Evolutionary conservation across 2,797 vertebrate species (phyloP).

Genomic region (Podarcis siculus): DNA sequence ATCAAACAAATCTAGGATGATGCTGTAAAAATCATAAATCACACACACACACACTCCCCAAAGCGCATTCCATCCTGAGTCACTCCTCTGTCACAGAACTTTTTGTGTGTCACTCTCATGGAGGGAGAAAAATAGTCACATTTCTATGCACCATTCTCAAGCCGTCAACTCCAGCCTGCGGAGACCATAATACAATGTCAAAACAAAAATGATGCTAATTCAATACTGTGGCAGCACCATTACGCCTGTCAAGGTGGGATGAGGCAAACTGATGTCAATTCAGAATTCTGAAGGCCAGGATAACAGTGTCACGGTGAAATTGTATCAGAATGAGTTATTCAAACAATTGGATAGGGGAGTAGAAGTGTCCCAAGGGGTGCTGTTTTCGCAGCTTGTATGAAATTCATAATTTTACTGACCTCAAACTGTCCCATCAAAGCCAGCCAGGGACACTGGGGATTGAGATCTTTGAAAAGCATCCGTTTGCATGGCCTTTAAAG

Average conservation of each 20-base stretch:
- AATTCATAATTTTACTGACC: conserved; percentile 11
- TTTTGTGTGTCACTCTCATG: neutral
- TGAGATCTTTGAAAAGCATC: neutral
- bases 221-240: neutral
- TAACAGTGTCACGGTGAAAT: neutral
- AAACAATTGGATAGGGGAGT: neutral
- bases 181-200: neutral
- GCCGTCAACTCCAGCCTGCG: neutral
- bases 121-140: neutral
- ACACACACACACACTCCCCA: neutral
- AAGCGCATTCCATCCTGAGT: neutral
- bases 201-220: conserved; percentile 17
- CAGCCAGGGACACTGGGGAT: neutral
- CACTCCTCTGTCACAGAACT: neutral
- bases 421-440: conserved; percentile 14
- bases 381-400: neutral
- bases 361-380: neutral
- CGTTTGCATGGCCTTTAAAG: neutral
- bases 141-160: neutral
- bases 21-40: no score
- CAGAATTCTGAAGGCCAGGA: neutral
- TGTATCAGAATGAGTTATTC: neutral
- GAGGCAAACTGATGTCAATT: conserved; percentile 15
- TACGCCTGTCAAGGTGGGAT: neutral
- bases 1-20: neutral